Evolutionary conservation across 2,888 invertebrate species (phyloP).

Genomic region (Trissonchulus sp.): DNA sequence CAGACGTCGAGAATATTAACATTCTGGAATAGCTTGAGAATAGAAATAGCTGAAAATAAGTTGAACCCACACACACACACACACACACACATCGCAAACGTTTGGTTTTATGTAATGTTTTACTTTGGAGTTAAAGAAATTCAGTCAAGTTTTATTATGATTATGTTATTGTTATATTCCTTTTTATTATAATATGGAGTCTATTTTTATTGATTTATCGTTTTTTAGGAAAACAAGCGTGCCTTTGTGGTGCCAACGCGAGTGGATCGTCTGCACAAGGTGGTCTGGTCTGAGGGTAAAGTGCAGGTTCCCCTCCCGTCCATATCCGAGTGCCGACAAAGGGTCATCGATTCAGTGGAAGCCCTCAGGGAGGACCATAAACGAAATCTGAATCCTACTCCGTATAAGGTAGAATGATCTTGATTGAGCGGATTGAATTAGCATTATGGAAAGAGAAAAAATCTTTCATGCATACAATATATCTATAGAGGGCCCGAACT

Average conservation of each 20-base stretch:
- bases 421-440: neutral
- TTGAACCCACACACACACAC: no score
- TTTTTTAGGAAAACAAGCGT: conserved; percentile 74
- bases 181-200: no score
- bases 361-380: conserved; percentile 85
- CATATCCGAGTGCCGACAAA: conserved; percentile 68
- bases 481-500: no score
- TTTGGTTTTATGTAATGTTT: no score
- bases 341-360: conserved; percentile 70
- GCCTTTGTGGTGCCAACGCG: conserved; percentile 86
- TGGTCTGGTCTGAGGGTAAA: conserved; percentile 79
- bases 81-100: no score
- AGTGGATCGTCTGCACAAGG: conserved; percentile 73
- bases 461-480: neutral
- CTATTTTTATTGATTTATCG: no score
- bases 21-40: no score
- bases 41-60: no score
- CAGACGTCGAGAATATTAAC: no score
- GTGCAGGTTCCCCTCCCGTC: conserved; percentile 59
- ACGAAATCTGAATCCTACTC: conserved; percentile 90
- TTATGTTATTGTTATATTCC: no score
- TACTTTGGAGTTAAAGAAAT: no score
- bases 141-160: no score
- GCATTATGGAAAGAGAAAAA: neutral
- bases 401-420: conserved; percentile 73